Conservation (phyloP, 2,888 invertebrate genomes). For the Argyresthia albistria region DNA sequence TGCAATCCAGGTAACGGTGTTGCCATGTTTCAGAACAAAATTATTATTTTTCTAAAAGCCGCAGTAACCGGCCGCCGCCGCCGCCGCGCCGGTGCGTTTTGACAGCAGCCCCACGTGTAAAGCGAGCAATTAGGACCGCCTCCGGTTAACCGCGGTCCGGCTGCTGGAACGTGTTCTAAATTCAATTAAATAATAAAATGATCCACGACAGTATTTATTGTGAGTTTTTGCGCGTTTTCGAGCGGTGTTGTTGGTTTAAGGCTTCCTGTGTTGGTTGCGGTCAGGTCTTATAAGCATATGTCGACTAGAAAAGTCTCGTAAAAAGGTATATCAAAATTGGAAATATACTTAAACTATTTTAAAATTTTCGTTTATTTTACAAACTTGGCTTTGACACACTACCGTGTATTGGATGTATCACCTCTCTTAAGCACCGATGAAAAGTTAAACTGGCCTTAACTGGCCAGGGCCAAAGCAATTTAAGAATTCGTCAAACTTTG, state of each 20-base stretch:
- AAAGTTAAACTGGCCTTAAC: too few relatives aligned
- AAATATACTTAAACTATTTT: too few relatives aligned
- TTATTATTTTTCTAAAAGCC: conserved; percentile 17
- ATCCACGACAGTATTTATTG: too few relatives aligned
- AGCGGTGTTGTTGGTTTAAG: neutral
- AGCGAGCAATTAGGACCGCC: conserved; percentile 21
- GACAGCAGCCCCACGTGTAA: conserved; percentile 20
- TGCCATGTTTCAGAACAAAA: conserved; percentile 18
- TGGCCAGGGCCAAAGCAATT: too few relatives aligned
- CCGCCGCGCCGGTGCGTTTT: conserved; percentile 17
- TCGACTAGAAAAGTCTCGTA: neutral
- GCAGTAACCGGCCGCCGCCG: conserved; percentile 9
- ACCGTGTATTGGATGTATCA: too few relatives aligned
- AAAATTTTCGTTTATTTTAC: too few relatives aligned
- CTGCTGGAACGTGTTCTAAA: conserved; percentile 20
- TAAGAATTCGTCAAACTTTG: too few relatives aligned
- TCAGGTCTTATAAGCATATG: neutral
- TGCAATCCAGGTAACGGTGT: conserved; percentile 16
- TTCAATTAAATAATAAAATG: conserved; percentile 14
- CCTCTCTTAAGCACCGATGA: too few relatives aligned
- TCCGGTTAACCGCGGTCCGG: conserved; percentile 8
- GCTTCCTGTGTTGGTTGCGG: neutral
- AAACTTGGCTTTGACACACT: too few relatives aligned
- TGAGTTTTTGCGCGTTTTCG: neutral
- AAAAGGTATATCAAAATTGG: too few relatives aligned